phyloP scores from a whole-genome alignment of 92 coral and sea anemone genomes.

The Zoanthus sociatus region DNA sequence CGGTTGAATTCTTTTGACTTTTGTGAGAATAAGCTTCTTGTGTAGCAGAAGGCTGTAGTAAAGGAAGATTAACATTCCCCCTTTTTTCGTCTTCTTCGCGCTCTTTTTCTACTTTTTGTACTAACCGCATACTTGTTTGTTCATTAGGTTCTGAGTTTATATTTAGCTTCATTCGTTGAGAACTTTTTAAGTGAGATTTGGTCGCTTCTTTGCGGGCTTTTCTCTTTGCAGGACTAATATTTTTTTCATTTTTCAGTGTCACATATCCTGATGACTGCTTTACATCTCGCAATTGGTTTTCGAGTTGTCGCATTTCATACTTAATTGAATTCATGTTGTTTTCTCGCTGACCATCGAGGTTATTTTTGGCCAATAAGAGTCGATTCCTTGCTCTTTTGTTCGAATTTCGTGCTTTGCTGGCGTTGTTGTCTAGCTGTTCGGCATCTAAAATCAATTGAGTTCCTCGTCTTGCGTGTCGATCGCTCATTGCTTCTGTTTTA shows the following conservation, averaged over 20 bases:
- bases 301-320: constrained; percentile 86
- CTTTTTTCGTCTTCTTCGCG: neutral
- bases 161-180: constrained; percentile 18
- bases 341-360: constrained; percentile 61
- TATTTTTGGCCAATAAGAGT: constrained; percentile 65
- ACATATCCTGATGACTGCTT: constrained; percentile 81
- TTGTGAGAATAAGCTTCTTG: constrained; percentile 7
- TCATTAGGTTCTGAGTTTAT: neutral
- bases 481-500: constrained; percentile 60
- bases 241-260: neutral
- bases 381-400: constrained; percentile 82
- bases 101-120: neutral
- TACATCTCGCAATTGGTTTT: constrained; percentile 81
- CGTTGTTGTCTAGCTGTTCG: constrained; percentile 75
- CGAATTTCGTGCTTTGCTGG: constrained; percentile 73
- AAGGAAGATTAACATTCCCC: neutral
- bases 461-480: constrained; percentile 60
- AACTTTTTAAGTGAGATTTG: constrained; percentile 4
- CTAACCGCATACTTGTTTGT: neutral
- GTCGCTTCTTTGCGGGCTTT: constrained; percentile 31
- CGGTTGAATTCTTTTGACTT: neutral
- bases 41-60: neutral
- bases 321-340: constrained; percentile 72
- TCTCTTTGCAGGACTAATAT: constrained; percentile 15
- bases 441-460: constrained; percentile 65